A percentile compares a stretch with the other conserved stretches of the same genome.
Conservation (phyloP, 1,140 invertebrate genomes). For the Drosophila littoralis region DNA sequence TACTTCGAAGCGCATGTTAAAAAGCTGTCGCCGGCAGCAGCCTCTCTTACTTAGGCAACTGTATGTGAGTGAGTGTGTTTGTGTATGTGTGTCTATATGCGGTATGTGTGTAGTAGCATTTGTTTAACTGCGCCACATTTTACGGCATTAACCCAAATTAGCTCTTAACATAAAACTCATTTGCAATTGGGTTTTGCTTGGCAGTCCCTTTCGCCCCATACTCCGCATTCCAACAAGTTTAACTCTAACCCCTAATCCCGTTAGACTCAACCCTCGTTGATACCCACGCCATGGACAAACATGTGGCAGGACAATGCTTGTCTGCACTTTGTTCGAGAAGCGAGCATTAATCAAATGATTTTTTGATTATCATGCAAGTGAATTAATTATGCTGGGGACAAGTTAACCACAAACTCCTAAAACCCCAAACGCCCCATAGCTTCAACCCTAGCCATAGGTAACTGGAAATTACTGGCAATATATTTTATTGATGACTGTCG, state of each 20-base stretch:
- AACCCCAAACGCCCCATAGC: not conserved
- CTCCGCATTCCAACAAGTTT: slow-evolving; percentile 30
- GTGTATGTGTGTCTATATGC: not conserved
- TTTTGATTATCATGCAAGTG: slow-evolving; percentile 80
- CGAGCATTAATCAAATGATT: slow-evolving; percentile 74
- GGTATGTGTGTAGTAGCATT: slow-evolving; percentile 40
- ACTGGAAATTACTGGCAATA: slow-evolving; percentile 37
- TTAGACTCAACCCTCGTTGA: slow-evolving; percentile 20
- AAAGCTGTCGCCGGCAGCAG: slow-evolving; percentile 48
- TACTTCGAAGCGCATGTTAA: slow-evolving; percentile 64
- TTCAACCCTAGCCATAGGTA: not conserved
- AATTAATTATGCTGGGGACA: slow-evolving; percentile 70
- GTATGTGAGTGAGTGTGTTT: not conserved
- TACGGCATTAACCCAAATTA: slow-evolving; percentile 81
- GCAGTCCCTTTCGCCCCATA: not conserved
- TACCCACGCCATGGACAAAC: not conserved
- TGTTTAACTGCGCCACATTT: slow-evolving; percentile 78
- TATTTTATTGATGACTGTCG: slow-evolving; percentile 69
- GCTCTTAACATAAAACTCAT: slow-evolving; percentile 80
- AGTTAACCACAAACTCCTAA: slow-evolving; percentile 19
- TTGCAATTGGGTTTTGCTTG: slow-evolving; percentile 52
- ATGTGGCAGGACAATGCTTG: slow-evolving; percentile 44
- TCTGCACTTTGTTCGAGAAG: slow-evolving; percentile 43
- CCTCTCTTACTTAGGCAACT: slow-evolving; percentile 27
- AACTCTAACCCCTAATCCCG: slow-evolving; percentile 3